Percentiles rank a stretch among this genome's conserved stretches.
Conservation (phyloP, 2,797 vertebrate genomes). For the Cossypha heuglini region DNA sequence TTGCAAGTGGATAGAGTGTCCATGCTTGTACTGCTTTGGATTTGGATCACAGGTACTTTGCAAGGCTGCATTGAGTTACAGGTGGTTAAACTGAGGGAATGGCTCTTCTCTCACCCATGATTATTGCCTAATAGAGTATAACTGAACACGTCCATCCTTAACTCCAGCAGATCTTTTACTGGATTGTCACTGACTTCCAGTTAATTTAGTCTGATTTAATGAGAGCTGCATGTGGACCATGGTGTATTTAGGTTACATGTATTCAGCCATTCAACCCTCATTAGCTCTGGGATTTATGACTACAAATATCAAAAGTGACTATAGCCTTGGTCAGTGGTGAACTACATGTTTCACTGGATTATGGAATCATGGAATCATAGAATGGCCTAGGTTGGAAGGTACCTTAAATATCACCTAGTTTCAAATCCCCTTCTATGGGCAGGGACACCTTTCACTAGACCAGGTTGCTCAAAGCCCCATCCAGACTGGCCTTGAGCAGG, state of each 20-base stretch:
- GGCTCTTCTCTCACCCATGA: neutral
- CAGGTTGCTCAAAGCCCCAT: neutral
- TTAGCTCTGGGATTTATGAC: neutral
- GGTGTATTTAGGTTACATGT: neutral
- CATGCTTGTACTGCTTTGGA: neutral
- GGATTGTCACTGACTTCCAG: neutral
- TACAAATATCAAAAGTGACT: neutral
- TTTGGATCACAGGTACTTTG: neutral
- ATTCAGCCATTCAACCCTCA: neutral
- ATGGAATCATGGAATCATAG: neutral
- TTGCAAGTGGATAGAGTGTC: neutral
- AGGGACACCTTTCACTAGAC: neutral
- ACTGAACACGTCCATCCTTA: neutral
- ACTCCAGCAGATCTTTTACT: neutral
- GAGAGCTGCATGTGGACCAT: neutral
- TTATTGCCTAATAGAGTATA: neutral
- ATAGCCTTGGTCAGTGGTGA: neutral
- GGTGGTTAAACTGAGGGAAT: neutral
- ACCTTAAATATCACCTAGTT: neutral
- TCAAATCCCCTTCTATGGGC: neutral
- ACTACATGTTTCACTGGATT: neutral
- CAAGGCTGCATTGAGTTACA: neutral
- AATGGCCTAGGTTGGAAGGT: neutral
- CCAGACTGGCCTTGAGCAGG: neutral
- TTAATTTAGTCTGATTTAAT: neutral